Base-by-base conservation (phyloP, 2,113 vertebrate genomes). In the Raja brachyura region DNA sequence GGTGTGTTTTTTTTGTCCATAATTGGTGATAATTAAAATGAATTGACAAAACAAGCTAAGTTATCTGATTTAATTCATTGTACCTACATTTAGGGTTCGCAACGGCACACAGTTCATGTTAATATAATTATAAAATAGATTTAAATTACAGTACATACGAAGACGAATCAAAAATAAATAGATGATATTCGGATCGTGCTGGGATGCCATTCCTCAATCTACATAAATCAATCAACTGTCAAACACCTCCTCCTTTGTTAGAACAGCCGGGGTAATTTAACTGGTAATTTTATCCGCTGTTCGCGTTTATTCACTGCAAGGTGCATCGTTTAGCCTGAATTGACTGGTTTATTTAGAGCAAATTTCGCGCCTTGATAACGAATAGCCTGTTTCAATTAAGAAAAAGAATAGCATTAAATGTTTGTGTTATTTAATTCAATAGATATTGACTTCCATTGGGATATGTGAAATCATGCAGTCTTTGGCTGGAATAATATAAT, bases 41-140 rank as follows among this genome's bases (percentile, higher is more conserved):
- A 92, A 92, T 92, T 92, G 90, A 92, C 90, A 73, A 92, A 92
- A 92, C 90, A 73, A 54, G 90, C 66, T 25, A 54, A 90, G 86
- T 31, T 90, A 70, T 39, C 68, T 73, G 90, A 73, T 73, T 88
- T 33, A 92, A 73, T 92, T 73, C 73, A 28, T 92, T 73, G 68
- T 73, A 33, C 88, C 20, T 73, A 11, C 66, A 14, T 28, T 73
- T 16, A 28, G 4, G 31, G 63, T 90, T 90, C 28, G 68, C 18
- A 92, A 25, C 90, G 7, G 9, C 48, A 25, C 90, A 48, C 8
- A 70, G 88, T 54, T 31, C 10, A 48, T 73, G 14, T 92, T 73
- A 73, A 92, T 39, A 92, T 13, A 33, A 61, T 18, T 88, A 48
- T n/a, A 73, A 54, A 8, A 39, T n/a, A 63, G 14, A 18, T 66